Base-by-base conservation (phyloP, 2,888 invertebrate species). In the Silvanus unidentatus region DNA sequence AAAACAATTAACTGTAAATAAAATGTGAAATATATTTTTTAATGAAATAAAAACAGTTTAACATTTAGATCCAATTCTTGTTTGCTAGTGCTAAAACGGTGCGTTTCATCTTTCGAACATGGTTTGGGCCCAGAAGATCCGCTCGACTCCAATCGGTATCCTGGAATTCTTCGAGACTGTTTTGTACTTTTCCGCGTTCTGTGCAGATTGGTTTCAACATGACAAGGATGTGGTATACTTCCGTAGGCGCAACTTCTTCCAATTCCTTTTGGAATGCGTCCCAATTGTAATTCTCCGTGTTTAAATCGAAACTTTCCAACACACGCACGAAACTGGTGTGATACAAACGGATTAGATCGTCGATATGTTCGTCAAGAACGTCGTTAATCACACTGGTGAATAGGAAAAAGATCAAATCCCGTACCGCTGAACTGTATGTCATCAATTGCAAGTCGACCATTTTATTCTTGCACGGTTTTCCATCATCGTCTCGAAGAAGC, bases 371-470 rank as follows among this genome's bases (percentile, higher is more conserved):
- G 1, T 71, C 71, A 3, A 75, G 56, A 1, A 76, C 68, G 0
- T 61, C 55, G 6, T 69, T 65, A 1, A 71, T 65, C 1, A 78
- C 71, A 50, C 80, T 80, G 1, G 77, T 73, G 28, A 76, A 73
- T 5, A 81, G 46, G 40, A 79, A 74, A 50, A 81, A 81, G 1
- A 77, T 59, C 10, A 81, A 55, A 58, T 81, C 81, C 14, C 75
- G 72, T 0, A 72, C 55, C 2, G 77, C 68, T 2, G 76, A 77
- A 29, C 73, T 68, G 45, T 76, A 77, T 10, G 73, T 60, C 34
- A 77, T 75, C 16, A 78, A 71, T 62, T 81, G 81, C 46, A 80
- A 75, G 55, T 81, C 81, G 1, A 81, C 70, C 36, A 81, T 73
- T 64, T 79, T 81, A 2, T 79, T 62, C 46, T 73, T 71, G 0